Conservation (phyloP, 2,797 vertebrate genomes). For the Schizothorax lantsangensis region DNA sequence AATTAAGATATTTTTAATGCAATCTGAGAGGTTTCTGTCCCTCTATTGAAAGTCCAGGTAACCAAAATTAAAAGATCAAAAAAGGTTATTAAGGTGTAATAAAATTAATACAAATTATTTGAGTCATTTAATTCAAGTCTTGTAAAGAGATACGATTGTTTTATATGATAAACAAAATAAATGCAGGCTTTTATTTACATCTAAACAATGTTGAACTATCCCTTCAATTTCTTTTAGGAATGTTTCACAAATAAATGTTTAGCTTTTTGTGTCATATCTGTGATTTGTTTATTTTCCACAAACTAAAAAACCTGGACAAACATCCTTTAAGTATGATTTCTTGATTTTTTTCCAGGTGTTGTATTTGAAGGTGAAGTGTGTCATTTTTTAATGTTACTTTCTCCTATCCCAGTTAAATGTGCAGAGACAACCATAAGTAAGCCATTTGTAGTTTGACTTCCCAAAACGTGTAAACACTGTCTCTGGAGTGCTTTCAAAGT, state of each 20-base stretch:
- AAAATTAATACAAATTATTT: not conserved
- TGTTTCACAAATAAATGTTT: not conserved
- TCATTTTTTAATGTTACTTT: not conserved
- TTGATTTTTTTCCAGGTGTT: not conserved
- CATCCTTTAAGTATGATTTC: not conserved
- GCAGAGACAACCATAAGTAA: slow-evolving; percentile 1
- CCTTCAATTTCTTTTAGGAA: not conserved
- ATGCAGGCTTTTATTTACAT: not conserved
- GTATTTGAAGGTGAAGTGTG: not conserved
- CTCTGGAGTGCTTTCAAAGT: slow-evolving; percentile 14
- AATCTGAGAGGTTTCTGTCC: not conserved
- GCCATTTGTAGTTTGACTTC: not conserved
- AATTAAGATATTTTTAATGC: not conserved
- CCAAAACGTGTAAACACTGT: not conserved
- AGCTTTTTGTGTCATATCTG: not conserved
- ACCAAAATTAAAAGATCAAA: not conserved
- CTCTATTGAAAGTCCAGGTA: not conserved
- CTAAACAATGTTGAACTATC: not conserved
- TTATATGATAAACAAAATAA: not conserved
- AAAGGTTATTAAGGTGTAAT: not conserved
- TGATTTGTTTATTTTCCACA: not conserved
- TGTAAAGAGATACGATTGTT: not conserved
- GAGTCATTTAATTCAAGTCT: not conserved
- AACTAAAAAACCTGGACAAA: not conserved
- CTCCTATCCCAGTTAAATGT: not conserved